Conservation (phyloP, 2,888 invertebrate genomes). For the Polydrusus cervinus region DNA sequence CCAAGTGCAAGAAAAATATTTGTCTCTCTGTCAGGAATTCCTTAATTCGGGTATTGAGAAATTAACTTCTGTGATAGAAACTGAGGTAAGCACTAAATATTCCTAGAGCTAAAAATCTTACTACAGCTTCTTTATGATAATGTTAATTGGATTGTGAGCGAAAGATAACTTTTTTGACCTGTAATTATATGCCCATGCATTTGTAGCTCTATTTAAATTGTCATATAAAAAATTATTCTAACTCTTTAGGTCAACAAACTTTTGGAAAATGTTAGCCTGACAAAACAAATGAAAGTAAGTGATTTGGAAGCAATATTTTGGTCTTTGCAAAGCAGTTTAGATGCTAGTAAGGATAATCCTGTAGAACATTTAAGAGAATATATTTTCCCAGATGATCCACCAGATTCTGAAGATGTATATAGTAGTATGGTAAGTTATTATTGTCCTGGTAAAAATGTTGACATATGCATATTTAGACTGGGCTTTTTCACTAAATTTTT, state of each 20-base stretch:
- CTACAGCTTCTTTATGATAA: too few species aligned
- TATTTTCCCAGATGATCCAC: conserved; percentile 72
- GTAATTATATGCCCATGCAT: too few species aligned
- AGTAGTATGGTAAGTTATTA: conserved; percentile 64
- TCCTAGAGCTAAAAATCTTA: too few species aligned
- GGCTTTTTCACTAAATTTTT: too few species aligned
- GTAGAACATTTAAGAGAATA: conserved; percentile 82
- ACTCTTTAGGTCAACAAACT: conserved; percentile 62
- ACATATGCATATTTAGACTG: too few species aligned
- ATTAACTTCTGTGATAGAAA: conserved; percentile 79
- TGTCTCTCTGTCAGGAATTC: conserved; percentile 87
- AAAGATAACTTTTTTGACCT: too few species aligned
- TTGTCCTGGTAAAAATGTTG: too few species aligned
- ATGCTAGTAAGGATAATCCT: conserved; percentile 80
- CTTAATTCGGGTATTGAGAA: conserved; percentile 82
- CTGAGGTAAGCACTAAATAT: conserved; percentile 74
- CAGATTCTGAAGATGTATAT: conserved; percentile 59
- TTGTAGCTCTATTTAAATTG: too few species aligned
- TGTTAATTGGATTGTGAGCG: too few species aligned
- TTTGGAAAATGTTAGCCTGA: conserved; percentile 71
- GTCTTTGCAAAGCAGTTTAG: conserved; percentile 85
- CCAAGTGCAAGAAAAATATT: conserved; percentile 84
- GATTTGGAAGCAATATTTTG: conserved; percentile 90
- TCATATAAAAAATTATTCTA: background rate
- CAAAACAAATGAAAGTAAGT: conserved; percentile 79